phyloP scores from a whole-genome alignment of 2,888 invertebrate species.

The Sphinx pinastri region DNA sequence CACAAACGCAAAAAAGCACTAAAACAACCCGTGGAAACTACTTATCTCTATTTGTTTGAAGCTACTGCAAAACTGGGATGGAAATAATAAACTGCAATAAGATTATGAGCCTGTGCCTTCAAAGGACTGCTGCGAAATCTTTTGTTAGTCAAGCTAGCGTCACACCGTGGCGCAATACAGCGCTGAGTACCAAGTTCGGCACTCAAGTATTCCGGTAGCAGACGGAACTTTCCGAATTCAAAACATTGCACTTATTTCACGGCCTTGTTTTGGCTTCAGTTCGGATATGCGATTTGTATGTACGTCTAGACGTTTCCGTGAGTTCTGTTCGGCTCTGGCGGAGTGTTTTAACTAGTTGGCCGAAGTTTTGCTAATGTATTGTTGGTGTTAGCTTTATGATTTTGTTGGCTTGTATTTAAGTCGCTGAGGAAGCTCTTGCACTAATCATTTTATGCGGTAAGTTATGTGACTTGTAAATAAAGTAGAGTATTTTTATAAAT shows the following conservation, averaged over 20 bases:
- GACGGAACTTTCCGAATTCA: slow-evolving; percentile 11
- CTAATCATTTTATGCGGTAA: no score
- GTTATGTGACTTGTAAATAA: no score
- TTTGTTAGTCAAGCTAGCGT: slow-evolving; percentile 52
- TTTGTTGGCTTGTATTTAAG: not conserved
- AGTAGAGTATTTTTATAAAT: no score
- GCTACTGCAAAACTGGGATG: slow-evolving; percentile 43
- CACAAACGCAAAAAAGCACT: not conserved
- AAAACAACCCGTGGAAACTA: not conserved
- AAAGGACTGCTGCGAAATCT: slow-evolving; percentile 59
- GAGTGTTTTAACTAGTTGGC: slow-evolving; percentile 1
- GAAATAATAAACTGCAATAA: slow-evolving; percentile 65
- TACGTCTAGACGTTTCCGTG: slow-evolving; percentile 16
- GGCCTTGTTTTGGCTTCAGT: slow-evolving; percentile 15
- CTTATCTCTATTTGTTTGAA: slow-evolving; percentile 15
- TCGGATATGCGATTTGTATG: not conserved
- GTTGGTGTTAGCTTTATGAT: not conserved
- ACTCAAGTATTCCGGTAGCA: slow-evolving; percentile 23
- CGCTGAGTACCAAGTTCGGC: slow-evolving; percentile 24
- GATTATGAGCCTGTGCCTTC: slow-evolving; percentile 63
- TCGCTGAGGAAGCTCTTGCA: not conserved
- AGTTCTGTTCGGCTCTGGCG: not conserved
- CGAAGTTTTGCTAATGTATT: slow-evolving; percentile 1
- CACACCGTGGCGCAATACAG: slow-evolving; percentile 47
- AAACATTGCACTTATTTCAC: slow-evolving; percentile 18